Evolutionary conservation across 2,797 vertebrate genomes (phyloP), one percentile per base, ranked within the genome.

Genomic region (Helarctos malayanus): DNA sequence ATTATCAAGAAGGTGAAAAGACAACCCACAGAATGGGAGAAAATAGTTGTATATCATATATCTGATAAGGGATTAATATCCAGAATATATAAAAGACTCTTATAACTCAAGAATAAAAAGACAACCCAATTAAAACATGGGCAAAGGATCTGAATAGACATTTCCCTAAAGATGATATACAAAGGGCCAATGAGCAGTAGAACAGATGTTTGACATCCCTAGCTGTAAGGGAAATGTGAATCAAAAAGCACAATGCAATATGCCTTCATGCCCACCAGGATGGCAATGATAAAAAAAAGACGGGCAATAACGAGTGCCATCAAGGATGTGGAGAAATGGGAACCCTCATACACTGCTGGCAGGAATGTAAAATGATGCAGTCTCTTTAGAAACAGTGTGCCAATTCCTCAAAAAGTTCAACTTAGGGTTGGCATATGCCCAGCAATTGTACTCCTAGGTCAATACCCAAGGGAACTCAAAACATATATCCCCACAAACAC

Each of bases 321-420:
- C 19, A 7, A 87, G 61, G 27, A 83, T 68, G 56, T 49, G 56
- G 47, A 83, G 45, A 86, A 91, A 80, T 0, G 78, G 61, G 38
- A 89, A 78, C 57, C 41, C 52, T 91, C 59, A 57, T 27, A n/a
- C 9, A 7, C 3, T 93, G 65, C 35, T 41, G 35, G 69, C 29
- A 32, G 76, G 47, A 35, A 73, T 54, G 41, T 49, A 27, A 89
- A 93, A 68, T 15, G 56, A 15, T 91, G 16, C 29, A 8, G 41
- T 71, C 57, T 91, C 73, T 75, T 81, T 81, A 83, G 83, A 81
- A 93, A 89, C 29, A 85, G 11, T 89, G 92, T 38, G 76, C 59
- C 32, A 95, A 76, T 32, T 95, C 78, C 73, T 89, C 25, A 80
- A 95, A 85, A 84, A 96, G 73, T 76, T 96, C 68, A 81, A 94